A percentile compares a stretch with the other conserved stretches of the same genome.
phyloP scores from a whole-genome alignment of 2,113 vertebrate species.

The Cephalophus harveyi region DNA sequence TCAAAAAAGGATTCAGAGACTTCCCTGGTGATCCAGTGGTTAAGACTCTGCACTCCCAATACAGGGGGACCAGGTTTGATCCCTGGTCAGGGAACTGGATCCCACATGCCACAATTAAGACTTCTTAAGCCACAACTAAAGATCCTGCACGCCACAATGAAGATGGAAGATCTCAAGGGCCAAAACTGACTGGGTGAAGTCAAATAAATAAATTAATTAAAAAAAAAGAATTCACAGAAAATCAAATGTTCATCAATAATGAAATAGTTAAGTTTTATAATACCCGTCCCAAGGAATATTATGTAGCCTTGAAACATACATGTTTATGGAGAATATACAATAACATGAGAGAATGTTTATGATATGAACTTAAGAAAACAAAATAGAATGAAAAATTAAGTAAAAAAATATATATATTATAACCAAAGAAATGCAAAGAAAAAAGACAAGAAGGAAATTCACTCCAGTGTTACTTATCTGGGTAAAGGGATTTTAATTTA shows the following conservation, averaged over 20 bases:
- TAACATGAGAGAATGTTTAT: not conserved
- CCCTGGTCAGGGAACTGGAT: not conserved
- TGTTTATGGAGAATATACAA: not conserved
- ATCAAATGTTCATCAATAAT: not conserved
- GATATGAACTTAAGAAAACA: not conserved
- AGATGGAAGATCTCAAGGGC: not conserved
- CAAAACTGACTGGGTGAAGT: not conserved
- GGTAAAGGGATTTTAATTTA: not conserved
- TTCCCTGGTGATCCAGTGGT: not conserved
- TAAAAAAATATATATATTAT: not conserved
- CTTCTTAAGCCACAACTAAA: not conserved
- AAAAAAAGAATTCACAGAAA: not conserved
- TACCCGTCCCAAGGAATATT: not conserved
- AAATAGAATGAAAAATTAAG: not conserved
- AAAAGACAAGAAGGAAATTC: not conserved
- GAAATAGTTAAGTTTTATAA: not conserved
- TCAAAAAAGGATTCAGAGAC: not conserved
- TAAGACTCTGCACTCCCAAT: not conserved
- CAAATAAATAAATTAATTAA: not conserved
- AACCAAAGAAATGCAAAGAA: not conserved
- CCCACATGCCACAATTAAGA: not conserved
- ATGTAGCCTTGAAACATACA: conserved; percentile 1
- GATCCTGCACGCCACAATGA: not conserved
- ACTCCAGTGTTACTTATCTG: not conserved
- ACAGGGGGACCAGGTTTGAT: not conserved